Base-by-base conservation (phyloP, 1,140 invertebrate genomes). In the Heterodera carotae region DNA sequence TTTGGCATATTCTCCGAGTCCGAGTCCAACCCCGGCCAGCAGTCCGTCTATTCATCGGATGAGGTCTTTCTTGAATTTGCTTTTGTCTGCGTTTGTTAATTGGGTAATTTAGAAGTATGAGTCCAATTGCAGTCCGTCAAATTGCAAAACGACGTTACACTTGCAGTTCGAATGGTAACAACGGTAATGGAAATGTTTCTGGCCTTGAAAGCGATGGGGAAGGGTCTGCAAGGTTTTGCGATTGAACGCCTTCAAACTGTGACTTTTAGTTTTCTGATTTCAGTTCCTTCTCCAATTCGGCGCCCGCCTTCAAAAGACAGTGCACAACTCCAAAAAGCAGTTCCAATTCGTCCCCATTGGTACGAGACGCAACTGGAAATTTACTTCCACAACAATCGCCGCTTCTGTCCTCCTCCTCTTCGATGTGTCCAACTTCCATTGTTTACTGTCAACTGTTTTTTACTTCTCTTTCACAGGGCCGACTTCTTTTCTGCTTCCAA, bases 1-100 rank as follows among this genome's bases (percentile, higher is more conserved):
- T 69, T 80, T 83, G 36, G 67, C 82, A 15, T 83, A 83, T 73
- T 83, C 82, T 12, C 82, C 82, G 33, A 84, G 82, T 69, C 83
- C 83, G 18, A 77, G 71, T 31, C 82, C 82, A 27, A 85, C 82
- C 56, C 83, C 56, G 36, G 27, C 82, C 25, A 33, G 36, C 31
- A 77, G 71, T 34, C 82, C 83, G 5, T 82, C 80, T 15, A 43
- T 75, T 15, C 56, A 68, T 60, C 75, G 82, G 59, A 84, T 83
- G 82, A 85, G 78, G 78, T 79, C 75, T 15, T 18, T 3, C 39
- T 48, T 8, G 27, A 77, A 4, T 43, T n/a, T n/a, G n/a, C n/a
- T n/a, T n/a, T n/a, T n/a, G n/a, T n/a, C n/a, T n/a, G n/a, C n/a
- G n/a, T n/a, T n/a, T n/a, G n/a, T n/a, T n/a, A n/a, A n/a, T n/a